Percentiles rank a stretch among this genome's conserved stretches.
phyloP scores from a whole-genome alignment of 2,113 vertebrate species.

The Hystrix brachyura region DNA sequence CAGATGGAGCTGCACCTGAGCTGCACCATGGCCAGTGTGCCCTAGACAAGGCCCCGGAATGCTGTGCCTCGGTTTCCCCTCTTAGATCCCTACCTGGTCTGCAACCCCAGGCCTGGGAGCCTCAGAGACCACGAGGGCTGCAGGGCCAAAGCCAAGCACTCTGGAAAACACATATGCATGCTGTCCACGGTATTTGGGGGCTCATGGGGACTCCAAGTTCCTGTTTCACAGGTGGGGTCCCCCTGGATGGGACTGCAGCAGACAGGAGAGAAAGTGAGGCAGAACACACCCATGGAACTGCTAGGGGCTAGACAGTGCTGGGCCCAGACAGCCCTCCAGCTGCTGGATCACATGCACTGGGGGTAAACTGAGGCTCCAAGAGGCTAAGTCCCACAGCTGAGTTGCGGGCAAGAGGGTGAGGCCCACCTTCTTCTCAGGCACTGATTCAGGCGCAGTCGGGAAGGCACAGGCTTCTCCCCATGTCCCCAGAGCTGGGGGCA shows the following conservation, averaged over 20 bases:
- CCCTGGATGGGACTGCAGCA: not conserved
- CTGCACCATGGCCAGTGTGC: fast-evolving
- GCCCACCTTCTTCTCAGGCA: not conserved
- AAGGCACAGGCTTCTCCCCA: fast-evolving
- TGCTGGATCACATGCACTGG: fast-evolving
- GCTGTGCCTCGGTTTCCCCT: not conserved
- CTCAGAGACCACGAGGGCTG: not conserved
- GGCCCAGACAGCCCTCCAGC: not conserved
- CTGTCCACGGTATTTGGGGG: no score
- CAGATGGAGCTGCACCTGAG: not conserved
- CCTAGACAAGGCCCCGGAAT: not conserved
- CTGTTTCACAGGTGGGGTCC: not conserved
- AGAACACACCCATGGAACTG: fast-evolving
- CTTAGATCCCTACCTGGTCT: not conserved
- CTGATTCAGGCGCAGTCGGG: constrained; percentile 30
- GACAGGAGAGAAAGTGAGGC: not conserved
- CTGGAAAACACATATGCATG: not conserved
- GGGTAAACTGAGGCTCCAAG: not conserved
- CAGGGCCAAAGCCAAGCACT: not conserved
- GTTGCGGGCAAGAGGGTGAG: fast-evolving
- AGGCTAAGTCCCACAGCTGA: no score
- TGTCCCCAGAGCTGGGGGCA: not conserved
- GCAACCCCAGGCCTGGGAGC: no score
- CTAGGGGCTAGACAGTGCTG: not conserved
- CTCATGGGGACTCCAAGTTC: not conserved